Evolutionary conservation across 2,797 vertebrate species (phyloP), one percentile per base, ranked within the genome.

Genomic region (Platyrinchus mystaceus): DNA sequence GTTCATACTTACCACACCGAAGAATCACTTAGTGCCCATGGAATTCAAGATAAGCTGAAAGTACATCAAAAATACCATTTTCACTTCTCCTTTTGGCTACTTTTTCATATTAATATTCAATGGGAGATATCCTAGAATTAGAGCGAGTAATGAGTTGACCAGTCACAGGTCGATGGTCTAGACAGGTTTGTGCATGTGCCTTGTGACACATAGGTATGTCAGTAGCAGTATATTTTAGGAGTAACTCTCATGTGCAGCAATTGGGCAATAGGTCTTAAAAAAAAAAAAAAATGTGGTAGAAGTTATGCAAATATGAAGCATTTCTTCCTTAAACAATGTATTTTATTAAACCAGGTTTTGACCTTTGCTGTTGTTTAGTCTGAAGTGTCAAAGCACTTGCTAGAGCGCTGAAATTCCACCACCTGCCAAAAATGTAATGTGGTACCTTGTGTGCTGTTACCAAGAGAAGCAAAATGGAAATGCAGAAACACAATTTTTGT

Each of bases 61-160:
- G 11, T 1, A 1, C 5, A 8, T 47, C 0, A 0, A 12, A 64
- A n/a, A 64, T 16, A 23, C 3, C 3, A 9, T 43, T 85, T 82
- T 85, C 14, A 18, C 0, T 7, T 44, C 17, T 59, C 13, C 41
- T 28, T 82, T 60, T 36, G 34, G 9, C 50, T 85, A 9, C 13
- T 9, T 93, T 69, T 56, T 30, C 3, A 28, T 69, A 64, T 78
- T 34, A 32, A 4, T 63, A 34, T 58, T 49, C 10, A 66, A 0
- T n/a, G 46, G 43, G 21, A 84, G 17, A 18, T 66, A 84, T 74
- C n/a, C 39, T 39, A 74, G 46, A 43, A 62, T 30, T n/a, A 46
- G 27, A 81, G 9, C 3, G 50, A 75, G 15, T 41, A 44, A 28
- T 10, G 32, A 49, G 71, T 34, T 87, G 8, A 39, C 8, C 14